These are phyloP conservation scores for Pycnonotus jocosus DNA, from an alignment of 2,113 vertebrate species.

Conservation along the genomic window DNA sequence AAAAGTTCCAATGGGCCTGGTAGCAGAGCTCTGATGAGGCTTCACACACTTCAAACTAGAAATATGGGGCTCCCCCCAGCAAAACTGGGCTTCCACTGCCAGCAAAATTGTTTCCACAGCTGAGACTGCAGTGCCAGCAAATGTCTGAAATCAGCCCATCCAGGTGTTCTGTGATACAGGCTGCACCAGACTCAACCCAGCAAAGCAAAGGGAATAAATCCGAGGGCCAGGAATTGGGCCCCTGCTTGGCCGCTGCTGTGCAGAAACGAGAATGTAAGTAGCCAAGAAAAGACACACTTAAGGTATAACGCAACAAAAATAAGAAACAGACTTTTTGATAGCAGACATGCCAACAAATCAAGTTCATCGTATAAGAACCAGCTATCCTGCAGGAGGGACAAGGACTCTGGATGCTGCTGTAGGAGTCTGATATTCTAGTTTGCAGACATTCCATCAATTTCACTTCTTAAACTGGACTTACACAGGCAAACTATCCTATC, in stretches of 20 bases:
- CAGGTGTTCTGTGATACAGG: slow-evolving; percentile 55
- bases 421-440: not conserved
- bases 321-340: slow-evolving; percentile 56
- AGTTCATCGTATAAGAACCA: not conserved
- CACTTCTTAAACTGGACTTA: not conserved
- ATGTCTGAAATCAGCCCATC: not conserved
- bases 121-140: not conserved
- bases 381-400: not conserved
- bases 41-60: slow-evolving; percentile 3
- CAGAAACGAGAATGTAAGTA: not conserved
- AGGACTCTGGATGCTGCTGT: not conserved
- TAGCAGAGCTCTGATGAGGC: slow-evolving; percentile 3
- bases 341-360: slow-evolving; percentile 28
- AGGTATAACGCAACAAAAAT: slow-evolving; percentile 52
- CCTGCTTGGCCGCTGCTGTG: slow-evolving; percentile 7
- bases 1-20: not conserved
- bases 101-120: slow-evolving; percentile 59
- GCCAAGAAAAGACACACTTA: slow-evolving; percentile 43
- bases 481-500: not conserved
- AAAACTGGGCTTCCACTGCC: slow-evolving; percentile 17
- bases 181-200: slow-evolving; percentile 34
- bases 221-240: slow-evolving; percentile 41
- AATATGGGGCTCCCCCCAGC: not conserved
- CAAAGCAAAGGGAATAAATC: slow-evolving; percentile 25
- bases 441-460: not conserved